phyloP scores from a whole-genome alignment of 2,888 invertebrate species.

The Cacoxenus indagator region DNA sequence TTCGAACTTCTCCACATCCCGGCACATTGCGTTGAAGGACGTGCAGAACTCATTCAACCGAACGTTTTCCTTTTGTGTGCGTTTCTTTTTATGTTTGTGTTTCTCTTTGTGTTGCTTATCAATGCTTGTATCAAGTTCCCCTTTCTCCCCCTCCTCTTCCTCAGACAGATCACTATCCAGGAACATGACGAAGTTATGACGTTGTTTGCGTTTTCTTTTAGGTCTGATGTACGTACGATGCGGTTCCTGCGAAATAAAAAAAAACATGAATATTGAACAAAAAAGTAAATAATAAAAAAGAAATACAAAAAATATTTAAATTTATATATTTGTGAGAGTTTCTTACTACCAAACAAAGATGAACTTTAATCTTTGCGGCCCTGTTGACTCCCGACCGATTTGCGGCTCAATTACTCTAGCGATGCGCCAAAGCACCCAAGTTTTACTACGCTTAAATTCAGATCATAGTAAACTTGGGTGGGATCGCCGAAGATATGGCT shows the following conservation, averaged over 20 bases:
- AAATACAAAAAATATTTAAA: neutral
- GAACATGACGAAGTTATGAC: constrained; percentile 48
- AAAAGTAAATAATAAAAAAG: neutral
- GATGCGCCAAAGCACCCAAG: constrained; percentile 17
- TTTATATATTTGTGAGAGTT: constrained; percentile 42
- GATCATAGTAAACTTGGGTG: neutral
- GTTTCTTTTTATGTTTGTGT: constrained; percentile 38
- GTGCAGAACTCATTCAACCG: constrained; percentile 55
- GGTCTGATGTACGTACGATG: constrained; percentile 62
- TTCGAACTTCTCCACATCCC: constrained; percentile 64
- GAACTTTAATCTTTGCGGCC: constrained; percentile 51
- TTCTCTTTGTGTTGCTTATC: constrained; percentile 37
- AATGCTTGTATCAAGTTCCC: constrained; percentile 39
- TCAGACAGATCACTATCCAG: constrained; percentile 59
- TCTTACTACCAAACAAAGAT: constrained; percentile 57
- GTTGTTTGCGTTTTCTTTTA: constrained; percentile 56
- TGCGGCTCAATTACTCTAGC: constrained; percentile 47
- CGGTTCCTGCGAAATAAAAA: constrained; percentile 43
- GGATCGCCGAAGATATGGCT: neutral
- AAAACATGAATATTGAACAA: neutral
- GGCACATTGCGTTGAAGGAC: constrained; percentile 66
- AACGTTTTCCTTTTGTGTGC: constrained; percentile 43
- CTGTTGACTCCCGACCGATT: constrained; percentile 47
- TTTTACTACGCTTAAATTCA: neutral
- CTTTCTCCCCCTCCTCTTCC: constrained; percentile 45